phyloP scores from a whole-genome alignment of 92 coral and sea anemone species.

The Umimayanthus chanpuru region DNA sequence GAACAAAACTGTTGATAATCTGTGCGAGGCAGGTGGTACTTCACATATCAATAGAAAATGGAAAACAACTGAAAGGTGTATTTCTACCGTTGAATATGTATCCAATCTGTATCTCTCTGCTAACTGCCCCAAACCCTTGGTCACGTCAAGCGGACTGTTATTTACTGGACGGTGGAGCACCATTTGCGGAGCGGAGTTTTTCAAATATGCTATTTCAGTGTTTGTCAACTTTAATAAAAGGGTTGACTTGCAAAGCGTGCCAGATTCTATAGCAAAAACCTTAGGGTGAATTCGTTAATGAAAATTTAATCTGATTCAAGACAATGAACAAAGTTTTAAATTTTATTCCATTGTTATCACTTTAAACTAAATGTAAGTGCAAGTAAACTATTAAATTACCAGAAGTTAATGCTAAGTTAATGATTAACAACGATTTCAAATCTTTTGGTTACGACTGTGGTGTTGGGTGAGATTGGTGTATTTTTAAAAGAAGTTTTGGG shows the following conservation, averaged over 20 bases:
- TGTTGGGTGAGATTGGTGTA: too few species aligned
- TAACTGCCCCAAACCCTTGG: neutral
- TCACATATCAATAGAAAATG: conserved; percentile 18
- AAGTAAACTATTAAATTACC: too few species aligned
- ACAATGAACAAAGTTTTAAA: too few species aligned
- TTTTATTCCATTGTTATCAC: neutral
- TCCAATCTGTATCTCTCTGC: neutral
- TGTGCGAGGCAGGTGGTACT: conserved; percentile 13
- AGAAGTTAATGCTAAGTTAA: neutral
- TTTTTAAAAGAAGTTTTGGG: too few species aligned
- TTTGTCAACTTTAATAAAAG: neutral
- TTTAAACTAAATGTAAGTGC: neutral
- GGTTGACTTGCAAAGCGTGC: neutral
- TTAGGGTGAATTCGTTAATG: neutral
- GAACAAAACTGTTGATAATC: neutral
- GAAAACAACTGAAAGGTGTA: neutral
- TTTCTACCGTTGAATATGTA: conserved; percentile 11
- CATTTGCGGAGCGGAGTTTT: neutral
- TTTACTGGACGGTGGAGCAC: neutral
- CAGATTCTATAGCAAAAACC: neutral
- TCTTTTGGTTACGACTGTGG: neutral
- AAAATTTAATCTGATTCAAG: too few species aligned
- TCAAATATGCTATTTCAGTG: too few species aligned
- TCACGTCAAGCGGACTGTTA: neutral
- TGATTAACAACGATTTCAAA: neutral